phyloP scores from a whole-genome alignment of 1,140 invertebrate species.

The Pollicipes pollicipes region DNA sequence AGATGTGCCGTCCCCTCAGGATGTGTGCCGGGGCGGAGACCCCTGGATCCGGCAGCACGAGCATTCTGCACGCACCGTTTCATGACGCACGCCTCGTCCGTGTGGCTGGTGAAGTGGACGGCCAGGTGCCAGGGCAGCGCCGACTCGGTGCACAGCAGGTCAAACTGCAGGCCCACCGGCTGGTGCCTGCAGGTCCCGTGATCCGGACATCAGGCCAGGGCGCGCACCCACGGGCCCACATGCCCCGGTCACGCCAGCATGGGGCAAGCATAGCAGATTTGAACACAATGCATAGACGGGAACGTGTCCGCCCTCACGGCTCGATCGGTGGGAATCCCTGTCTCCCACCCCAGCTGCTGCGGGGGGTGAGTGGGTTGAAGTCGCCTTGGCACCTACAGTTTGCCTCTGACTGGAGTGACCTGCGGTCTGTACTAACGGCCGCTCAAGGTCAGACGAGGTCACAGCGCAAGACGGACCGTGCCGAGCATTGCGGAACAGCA shows the following conservation, averaged over 20 bases:
- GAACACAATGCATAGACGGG: constrained; percentile 1
- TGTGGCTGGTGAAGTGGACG: constrained; percentile 87
- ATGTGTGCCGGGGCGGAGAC: too few species aligned
- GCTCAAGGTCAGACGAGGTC: too few species aligned
- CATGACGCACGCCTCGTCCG: constrained; percentile 50
- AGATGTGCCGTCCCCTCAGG: too few species aligned
- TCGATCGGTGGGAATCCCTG: background rate
- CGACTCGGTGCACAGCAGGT: constrained; percentile 52
- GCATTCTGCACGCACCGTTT: too few species aligned
- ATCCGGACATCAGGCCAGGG: constrained; percentile 7
- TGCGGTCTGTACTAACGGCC: too few species aligned
- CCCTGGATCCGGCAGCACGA: background rate
- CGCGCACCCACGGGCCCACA: too few species aligned
- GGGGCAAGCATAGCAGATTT: constrained; percentile 7
- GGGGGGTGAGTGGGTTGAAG: background rate
- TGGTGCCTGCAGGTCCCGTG: constrained; percentile 56
- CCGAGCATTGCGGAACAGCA: too few species aligned
- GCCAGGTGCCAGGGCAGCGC: constrained; percentile 80
- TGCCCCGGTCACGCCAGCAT: constrained; percentile 7
- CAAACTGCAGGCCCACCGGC: constrained; percentile 86
- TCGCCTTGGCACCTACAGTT: too few species aligned
- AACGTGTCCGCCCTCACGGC: background rate
- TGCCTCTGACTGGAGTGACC: too few species aligned
- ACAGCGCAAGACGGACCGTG: too few species aligned
- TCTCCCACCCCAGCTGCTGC: too few species aligned